Conservation (phyloP, 1,140 invertebrate genomes). For the Heliconius nattereri region DNA sequence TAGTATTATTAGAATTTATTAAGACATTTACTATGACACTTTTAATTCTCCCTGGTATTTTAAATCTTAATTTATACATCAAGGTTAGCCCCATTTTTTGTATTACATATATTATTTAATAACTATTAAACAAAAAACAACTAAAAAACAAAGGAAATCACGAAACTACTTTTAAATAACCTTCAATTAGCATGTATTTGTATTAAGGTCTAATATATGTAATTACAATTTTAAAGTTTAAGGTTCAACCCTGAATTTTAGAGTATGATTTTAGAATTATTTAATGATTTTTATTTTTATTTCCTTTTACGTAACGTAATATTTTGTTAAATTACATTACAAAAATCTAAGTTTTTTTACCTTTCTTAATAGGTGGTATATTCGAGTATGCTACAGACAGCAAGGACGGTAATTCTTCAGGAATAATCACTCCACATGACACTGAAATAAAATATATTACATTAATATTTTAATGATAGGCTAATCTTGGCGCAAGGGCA, state of each 20-base stretch:
- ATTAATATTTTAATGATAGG: background rate
- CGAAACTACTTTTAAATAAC: constrained; percentile 20
- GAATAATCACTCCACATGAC: constrained; percentile 83
- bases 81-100: background rate
- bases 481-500: too few relatives aligned
- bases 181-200: constrained; percentile 12
- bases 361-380: constrained; percentile 92
- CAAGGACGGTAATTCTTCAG: constrained; percentile 88
- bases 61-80: background rate
- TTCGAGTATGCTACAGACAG: constrained; percentile 90
- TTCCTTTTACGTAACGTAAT: too few relatives aligned
- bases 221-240: background rate
- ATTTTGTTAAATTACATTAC: too few relatives aligned
- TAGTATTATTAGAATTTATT: too few relatives aligned
- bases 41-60: too few relatives aligned
- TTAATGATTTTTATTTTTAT: too few relatives aligned
- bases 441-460: constrained; percentile 46
- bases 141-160: constrained; percentile 16
- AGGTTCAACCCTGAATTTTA: background rate
- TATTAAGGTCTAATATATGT: background rate
- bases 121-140: background rate
- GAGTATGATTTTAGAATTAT: too few relatives aligned
- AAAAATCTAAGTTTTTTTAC: constrained; percentile 64
- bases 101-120: background rate
- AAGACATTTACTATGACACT: too few relatives aligned